These are phyloP conservation scores for Sycobia sp. DNA, from an alignment of 1,140 invertebrate species.

Conservation along the genomic window DNA sequence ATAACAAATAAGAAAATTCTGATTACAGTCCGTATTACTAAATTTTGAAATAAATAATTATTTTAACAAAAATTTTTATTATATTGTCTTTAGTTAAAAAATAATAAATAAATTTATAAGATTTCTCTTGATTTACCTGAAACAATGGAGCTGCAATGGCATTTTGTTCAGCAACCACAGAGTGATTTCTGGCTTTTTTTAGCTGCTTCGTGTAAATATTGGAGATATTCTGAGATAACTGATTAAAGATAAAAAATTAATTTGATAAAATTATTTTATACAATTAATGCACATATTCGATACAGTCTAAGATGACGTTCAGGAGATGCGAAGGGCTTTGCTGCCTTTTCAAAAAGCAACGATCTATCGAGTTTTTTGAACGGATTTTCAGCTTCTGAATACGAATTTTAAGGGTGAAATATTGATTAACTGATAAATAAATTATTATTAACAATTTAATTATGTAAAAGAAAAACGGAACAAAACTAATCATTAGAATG, in stretches of 20 bases:
- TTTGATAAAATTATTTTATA: neutral
- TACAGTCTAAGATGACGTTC: too few relatives aligned
- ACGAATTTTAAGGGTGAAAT: neutral
- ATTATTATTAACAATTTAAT: too few relatives aligned
- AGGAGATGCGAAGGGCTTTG: too few relatives aligned
- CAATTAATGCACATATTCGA: too few relatives aligned
- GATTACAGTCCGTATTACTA: neutral
- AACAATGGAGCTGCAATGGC: constrained; percentile 44
- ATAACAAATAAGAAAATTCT: neutral
- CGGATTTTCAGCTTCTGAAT: too few relatives aligned
- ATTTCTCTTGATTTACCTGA: constrained; percentile 38
- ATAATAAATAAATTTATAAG: neutral
- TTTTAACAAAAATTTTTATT: neutral
- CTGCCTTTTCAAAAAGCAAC: too few relatives aligned
- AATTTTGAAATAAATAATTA: neutral
- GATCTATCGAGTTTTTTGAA: too few relatives aligned
- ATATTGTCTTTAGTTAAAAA: too few relatives aligned
- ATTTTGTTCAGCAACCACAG: constrained; percentile 38
- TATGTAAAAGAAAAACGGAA: too few relatives aligned
- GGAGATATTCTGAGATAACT: constrained; percentile 44
- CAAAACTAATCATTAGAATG: too few relatives aligned
- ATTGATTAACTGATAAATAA: too few relatives aligned
- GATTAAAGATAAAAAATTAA: neutral
- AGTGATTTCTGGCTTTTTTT: constrained; percentile 32
- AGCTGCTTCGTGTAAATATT: constrained; percentile 35